Evolutionary conservation across 2,888 invertebrate species (phyloP).

Genomic region (Cataglyphis rosenhaueri): DNA sequence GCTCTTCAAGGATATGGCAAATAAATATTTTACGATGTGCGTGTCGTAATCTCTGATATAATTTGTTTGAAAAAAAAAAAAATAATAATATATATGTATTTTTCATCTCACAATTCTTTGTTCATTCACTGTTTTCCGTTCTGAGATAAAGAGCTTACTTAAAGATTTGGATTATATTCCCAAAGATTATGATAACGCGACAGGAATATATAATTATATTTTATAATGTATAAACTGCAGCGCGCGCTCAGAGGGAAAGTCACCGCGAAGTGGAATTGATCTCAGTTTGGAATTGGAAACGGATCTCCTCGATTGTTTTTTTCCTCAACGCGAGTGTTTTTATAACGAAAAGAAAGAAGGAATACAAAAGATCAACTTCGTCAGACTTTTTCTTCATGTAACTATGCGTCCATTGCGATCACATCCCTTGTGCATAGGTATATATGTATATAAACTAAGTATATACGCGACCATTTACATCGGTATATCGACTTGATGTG

Average conservation of each 20-base stretch:
- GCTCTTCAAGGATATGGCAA: neutral
- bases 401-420: conserved; percentile 57
- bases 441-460: conserved; percentile 76
- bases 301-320: neutral
- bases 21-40: conserved; percentile 2
- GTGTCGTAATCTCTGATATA: neutral
- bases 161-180: conserved; percentile 16
- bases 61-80: neutral
- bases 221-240: conserved; percentile 21
- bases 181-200: conserved; percentile 20
- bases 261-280: conserved; percentile 32
- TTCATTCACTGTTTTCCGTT: neutral
- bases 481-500: conserved; percentile 70
- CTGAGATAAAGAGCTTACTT: conserved; percentile 2
- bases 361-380: neutral
- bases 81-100: conserved; percentile 4
- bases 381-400: neutral
- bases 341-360: neutral
- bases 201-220: conserved; percentile 10
- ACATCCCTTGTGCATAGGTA: conserved; percentile 75
- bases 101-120: conserved; percentile 2
- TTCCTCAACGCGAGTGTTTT: neutral
- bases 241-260: conserved; percentile 10
- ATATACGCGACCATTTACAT: conserved; percentile 71
- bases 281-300: conserved; percentile 26